Evolutionary conservation across 2,113 vertebrate genomes (phyloP).

Genomic region (Rattus rattus): DNA sequence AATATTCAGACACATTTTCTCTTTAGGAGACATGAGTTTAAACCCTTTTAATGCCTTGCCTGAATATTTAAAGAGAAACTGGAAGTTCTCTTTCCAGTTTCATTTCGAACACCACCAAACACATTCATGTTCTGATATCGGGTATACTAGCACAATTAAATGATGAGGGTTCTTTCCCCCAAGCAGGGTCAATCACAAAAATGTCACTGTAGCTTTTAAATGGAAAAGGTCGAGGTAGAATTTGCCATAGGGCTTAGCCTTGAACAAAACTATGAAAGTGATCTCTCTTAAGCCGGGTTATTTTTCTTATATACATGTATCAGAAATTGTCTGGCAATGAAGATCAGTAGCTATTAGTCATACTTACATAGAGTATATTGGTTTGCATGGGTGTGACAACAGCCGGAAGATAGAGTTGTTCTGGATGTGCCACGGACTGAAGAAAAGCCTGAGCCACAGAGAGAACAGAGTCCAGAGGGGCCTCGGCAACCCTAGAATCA

Average conservation of each 20-base stretch:
- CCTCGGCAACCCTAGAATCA: not conserved
- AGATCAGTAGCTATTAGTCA: conserved; percentile 84
- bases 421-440: conserved; percentile 76
- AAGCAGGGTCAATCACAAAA: not conserved
- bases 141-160: conserved; percentile 20
- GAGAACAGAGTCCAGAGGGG: conserved; percentile 48
- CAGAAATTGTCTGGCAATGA: conserved; percentile 82
- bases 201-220: conserved; percentile 29
- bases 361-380: conserved; percentile 83
- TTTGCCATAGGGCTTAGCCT: not conserved
- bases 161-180: not conserved
- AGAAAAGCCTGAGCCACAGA: conserved; percentile 78
- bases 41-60: not conserved
- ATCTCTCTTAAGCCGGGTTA: conserved; percentile 78
- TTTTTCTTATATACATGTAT: conserved; percentile 80
- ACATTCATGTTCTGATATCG: not conserved
- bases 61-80: conserved; percentile 47
- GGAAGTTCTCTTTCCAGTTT: conserved; percentile 25
- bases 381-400: conserved; percentile 81
- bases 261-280: conserved; percentile 74
- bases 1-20: not conserved
- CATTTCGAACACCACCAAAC: not conserved
- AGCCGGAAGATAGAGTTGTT: conserved; percentile 81
- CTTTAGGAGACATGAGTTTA: conserved; percentile 23
- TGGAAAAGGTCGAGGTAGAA: conserved; percentile 66